Evolutionary conservation across 2,888 invertebrate species (phyloP), one percentile per base, ranked within the genome.

Genomic region (Diadromus collaris): DNA sequence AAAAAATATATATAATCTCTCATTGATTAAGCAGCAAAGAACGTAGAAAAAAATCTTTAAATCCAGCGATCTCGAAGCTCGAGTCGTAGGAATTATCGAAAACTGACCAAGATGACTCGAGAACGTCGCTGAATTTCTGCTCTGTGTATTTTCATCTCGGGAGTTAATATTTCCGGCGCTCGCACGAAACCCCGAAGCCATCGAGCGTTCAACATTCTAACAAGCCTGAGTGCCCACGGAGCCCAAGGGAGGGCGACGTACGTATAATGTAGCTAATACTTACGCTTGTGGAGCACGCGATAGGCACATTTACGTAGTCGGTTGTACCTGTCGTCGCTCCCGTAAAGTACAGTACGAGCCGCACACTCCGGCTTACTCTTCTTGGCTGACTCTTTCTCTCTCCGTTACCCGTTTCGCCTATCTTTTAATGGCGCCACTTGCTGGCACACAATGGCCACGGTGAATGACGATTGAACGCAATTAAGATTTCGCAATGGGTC

Each of bases 201-300:
- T 13, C n/a, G 48, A 51, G 65, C 76, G 80, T 64, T 58, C 29
- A 69, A 60, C 44, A 58, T 79, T 71, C 27, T 63, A 60, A 54
- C 44, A 61, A 61, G 69, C 60, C 32, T 21, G 68, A 76, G 58
- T n/a, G 64, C 32, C 10, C 61, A 32, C 38, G 60, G 70, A 78
- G 78, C 82, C 81, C 79, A 19, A 63, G 54, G 76, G 61, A 79
- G 83, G 80, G 83, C 80, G 74, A 83, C 78, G 79, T 81, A 67
- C 64, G 77, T 79, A 81, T 74, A 81, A 84, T 80, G 83, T 85
- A 83, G 83, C 84, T 86, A 84, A 79, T 81, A 78, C 75, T 79
- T 82, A 87, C 85, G 86, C 83, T 82, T 80, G 79, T 84, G 85
- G 83, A 80, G 84, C 88, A 88, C 88, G 88, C 88, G 85, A 88